These are phyloP conservation scores for Trypoxylus dichotomus DNA, from an alignment of 1,140 invertebrate species.

Conservation along the genomic window DNA sequence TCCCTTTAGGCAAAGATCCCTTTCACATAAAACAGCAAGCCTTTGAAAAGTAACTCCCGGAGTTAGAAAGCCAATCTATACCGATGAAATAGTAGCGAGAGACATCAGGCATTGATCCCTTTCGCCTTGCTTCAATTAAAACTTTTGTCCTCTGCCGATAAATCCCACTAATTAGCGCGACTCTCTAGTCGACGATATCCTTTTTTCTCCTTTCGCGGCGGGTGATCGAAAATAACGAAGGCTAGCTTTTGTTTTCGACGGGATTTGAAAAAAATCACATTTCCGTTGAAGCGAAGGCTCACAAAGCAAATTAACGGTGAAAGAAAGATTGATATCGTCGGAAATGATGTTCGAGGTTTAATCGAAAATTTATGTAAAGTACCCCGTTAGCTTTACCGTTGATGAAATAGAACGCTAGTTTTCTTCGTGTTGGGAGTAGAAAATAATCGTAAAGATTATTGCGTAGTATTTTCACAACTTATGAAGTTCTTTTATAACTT, in stretches of 20 bases:
- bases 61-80: background rate
- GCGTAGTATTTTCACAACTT: too few species aligned
- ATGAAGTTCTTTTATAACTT: too few species aligned
- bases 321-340: too few species aligned
- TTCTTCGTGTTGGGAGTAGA: too few species aligned
- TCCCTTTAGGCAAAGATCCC: too few species aligned
- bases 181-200: background rate
- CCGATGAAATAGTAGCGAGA: background rate
- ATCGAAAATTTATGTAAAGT: too few species aligned
- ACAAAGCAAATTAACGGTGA: too few species aligned
- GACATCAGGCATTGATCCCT: background rate
- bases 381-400: too few species aligned
- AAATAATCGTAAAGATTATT: too few species aligned
- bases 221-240: background rate
- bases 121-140: background rate
- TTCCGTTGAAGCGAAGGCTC: background rate
- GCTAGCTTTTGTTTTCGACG: background rate
- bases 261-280: background rate
- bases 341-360: too few species aligned
- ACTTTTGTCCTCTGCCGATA: background rate
- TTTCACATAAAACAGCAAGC: background rate
- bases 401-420: too few species aligned
- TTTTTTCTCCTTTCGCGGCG: background rate
- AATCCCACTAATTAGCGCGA: background rate
- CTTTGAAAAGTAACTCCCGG: background rate